Base-by-base conservation (phyloP, 2,797 vertebrate species). In the Chelonia mydas region DNA sequence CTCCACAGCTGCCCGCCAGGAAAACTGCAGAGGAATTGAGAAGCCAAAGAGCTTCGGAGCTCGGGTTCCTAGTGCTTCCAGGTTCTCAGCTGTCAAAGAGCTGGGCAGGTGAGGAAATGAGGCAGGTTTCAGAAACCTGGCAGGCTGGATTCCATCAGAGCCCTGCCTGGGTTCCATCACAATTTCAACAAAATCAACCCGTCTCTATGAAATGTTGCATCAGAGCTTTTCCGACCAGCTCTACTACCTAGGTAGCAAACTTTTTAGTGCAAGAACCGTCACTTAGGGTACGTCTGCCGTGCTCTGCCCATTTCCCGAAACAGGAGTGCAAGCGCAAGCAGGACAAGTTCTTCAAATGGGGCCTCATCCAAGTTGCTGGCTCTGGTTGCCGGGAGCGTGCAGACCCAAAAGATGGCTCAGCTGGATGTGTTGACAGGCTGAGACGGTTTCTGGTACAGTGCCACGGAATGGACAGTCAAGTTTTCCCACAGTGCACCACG, bases 141-240 rank as follows among this genome's bases (percentile, higher is more conserved):
- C n/a, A 81, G 65, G 84, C 45, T 87, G 1, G 6, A 21, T 81
- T 90, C 25, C 89, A 84, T 93, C 55, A 31, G 95, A 91, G 84
- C 11, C 9, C 28, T 72, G 21, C 51, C 92, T 92, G 68, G 59
- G 76, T 94, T 93, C 61, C 59, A 10, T 10, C 72, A 79, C n/a
- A 87, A 57, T 55, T 54, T 51, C 76, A 80, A 41, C 16, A 31
- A 88, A 83, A 89, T 10, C 50, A 31, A 88, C 93, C 90, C 65
- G 61, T 41, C 47, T 84, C 55, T 2, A 41, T 16, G 50, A 50
- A 92, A 90, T 11, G 5, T 81, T n/a, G 59, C 65, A 86, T 25
- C 23, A 53, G 82, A 89, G 54, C 4, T 4, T 0, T 6, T 4
- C 88, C 31, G 72, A 83, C 11, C 79, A 95, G 81, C 54, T 90